Conservation (phyloP, 2,888 invertebrate genomes). For the Melieria picta region DNA sequence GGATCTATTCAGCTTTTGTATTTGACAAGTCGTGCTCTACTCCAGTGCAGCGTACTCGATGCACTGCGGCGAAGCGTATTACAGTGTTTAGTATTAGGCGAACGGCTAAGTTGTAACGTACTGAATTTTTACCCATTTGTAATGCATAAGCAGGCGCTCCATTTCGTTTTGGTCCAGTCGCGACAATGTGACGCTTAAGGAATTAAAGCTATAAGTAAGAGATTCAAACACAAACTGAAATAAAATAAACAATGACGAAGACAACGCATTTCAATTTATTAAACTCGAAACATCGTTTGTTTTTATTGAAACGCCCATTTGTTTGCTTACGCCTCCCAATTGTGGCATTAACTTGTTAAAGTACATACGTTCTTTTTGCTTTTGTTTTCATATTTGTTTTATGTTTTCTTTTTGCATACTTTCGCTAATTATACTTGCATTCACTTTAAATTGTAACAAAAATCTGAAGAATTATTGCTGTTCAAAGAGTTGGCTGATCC, state of each 20-base stretch:
- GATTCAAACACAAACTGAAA: background rate
- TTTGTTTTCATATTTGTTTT: background rate
- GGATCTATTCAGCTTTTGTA: too few relatives aligned
- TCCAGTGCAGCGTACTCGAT: background rate
- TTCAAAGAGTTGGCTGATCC: slow-evolving; percentile 3
- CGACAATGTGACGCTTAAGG: too few relatives aligned
- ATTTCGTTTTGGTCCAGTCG: too few relatives aligned
- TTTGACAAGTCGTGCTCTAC: too few relatives aligned
- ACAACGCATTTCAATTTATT: slow-evolving; percentile 2
- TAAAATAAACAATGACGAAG: background rate
- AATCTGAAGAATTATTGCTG: background rate
- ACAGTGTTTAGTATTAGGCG: background rate
- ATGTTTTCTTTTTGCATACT: too few relatives aligned
- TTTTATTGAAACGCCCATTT: background rate
- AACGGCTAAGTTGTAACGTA: slow-evolving; percentile 10
- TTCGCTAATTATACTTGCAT: too few relatives aligned
- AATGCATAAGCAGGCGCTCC: background rate
- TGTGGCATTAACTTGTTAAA: background rate
- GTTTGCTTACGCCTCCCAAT: background rate
- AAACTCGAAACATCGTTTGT: slow-evolving; percentile 3
- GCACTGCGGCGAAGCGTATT: background rate
- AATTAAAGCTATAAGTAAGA: background rate
- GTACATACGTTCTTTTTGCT: background rate
- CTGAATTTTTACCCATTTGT: slow-evolving; percentile 13
- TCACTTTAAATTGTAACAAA: slow-evolving; percentile 3